Percentiles rank a stretch among this genome's conserved stretches.
These are phyloP conservation scores for Carcharodon carcharias DNA, from an alignment of 2,797 vertebrate genomes.

Conservation along the genomic window DNA sequence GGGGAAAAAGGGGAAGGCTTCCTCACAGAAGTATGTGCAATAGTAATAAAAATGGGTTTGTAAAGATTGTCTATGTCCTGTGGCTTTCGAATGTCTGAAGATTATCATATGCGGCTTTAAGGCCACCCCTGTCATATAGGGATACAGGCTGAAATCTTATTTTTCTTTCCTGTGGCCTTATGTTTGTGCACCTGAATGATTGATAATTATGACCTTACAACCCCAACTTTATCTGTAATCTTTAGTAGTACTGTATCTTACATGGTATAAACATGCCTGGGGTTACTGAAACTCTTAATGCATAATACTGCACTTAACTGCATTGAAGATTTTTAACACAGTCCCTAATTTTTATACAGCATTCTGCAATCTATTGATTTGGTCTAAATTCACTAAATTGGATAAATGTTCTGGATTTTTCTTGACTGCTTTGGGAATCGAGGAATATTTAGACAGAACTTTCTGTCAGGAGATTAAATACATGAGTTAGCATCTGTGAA, in stretches of 20 bases:
- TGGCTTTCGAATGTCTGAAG: too few species aligned
- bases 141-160: not conserved
- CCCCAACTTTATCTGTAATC: not conserved
- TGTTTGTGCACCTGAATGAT: not conserved
- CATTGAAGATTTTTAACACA: not conserved
- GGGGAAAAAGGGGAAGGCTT: too few species aligned
- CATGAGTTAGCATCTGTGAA: not conserved
- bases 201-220: not conserved
- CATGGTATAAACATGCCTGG: not conserved
- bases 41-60: too few species aligned
- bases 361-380: not conserved
- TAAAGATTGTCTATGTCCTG: too few species aligned
- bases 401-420: not conserved
- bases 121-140: not conserved
- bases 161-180: not conserved
- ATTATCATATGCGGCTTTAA: too few species aligned
- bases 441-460: not conserved
- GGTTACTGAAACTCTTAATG: not conserved
- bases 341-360: not conserved
- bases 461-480: not conserved
- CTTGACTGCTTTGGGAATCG: not conserved
- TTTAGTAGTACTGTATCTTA: too few species aligned
- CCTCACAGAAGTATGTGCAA: too few species aligned
- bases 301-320: not conserved
- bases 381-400: not conserved